Evolutionary conservation across 2,888 invertebrate species (phyloP).

Genomic region (Platypus cylindrus): DNA sequence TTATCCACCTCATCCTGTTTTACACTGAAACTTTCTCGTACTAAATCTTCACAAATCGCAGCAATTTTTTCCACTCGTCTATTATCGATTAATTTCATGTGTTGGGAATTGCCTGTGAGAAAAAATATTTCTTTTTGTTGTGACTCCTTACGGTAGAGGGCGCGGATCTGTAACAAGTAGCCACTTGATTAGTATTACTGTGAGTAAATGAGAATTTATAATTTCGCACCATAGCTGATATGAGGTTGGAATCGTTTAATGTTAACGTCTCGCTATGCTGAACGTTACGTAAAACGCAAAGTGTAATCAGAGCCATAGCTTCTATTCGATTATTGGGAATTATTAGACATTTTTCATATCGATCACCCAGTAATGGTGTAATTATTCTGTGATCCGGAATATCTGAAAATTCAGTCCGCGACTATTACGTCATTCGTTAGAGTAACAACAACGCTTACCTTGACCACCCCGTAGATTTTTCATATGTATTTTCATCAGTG

Average conservation of each 20-base stretch:
- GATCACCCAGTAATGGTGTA: constrained; percentile 19
- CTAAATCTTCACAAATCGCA: constrained; percentile 12
- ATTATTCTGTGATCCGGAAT: constrained; percentile 5
- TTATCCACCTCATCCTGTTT: constrained; percentile 2
- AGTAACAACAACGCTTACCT: constrained; percentile 8
- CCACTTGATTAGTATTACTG: not conserved
- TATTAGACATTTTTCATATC: constrained; percentile 20
- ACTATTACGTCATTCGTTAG: too few species aligned
- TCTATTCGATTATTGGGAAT: constrained; percentile 16
- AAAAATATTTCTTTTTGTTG: constrained; percentile 20
- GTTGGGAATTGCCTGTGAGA: constrained; percentile 13
- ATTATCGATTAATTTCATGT: constrained; percentile 19
- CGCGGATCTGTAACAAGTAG: constrained; percentile 6
- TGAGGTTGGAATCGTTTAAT: constrained; percentile 18
- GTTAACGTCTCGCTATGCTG: constrained; percentile 9
- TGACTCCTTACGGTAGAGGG: constrained; percentile 5
- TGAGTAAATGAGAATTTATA: too few species aligned
- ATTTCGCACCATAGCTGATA: constrained; percentile 16
- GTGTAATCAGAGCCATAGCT: constrained; percentile 19
- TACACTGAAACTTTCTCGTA: constrained; percentile 2
- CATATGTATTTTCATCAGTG: constrained; percentile 13
- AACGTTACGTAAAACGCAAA: constrained; percentile 18
- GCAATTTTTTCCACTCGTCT: constrained; percentile 17
- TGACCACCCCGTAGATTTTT: constrained; percentile 15
- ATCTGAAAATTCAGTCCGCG: too few species aligned